Base-by-base conservation (phyloP, 2,888 invertebrate genomes). In the Bombylius discolor region DNA sequence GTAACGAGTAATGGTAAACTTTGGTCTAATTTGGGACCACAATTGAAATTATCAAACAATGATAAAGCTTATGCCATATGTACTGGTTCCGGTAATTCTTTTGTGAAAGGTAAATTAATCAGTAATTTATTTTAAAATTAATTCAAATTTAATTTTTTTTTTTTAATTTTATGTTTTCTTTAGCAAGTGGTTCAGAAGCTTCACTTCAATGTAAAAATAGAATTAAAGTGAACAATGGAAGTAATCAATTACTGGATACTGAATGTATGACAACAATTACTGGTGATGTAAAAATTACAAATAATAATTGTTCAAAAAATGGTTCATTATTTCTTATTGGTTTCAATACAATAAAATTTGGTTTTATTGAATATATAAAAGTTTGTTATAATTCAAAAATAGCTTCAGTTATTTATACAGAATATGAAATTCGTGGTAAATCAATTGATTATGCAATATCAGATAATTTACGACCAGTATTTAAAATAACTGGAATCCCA, bases 331-430 rank as follows among this genome's bases (percentile, higher is more conserved):
- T 52, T 4, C 13, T 49, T 51, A 52, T 58, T 47, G 58, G 56
- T 9, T 58, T 56, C 39, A 36, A 50, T 31, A 50, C 46, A 47
- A 12, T 12, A 12, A 32, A 46, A 32, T 51, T 51, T 14, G 47
- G 51, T 9, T 46, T 56, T 62, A 45, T 56, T 14, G 63, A 64
- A 32, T 57, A 70, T 53, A 67, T 73, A 51, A 62, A 67, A 58
- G 64, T 69, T 2, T 75, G 74, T 53, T 72, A 72, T 55, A 65
- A 72, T 56, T 62, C 59, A n/a, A 46, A 60, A 31, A 63, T 58
- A 13, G 73, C 69, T 42, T 62, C 63, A 13, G 63, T 67, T 7
- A 56, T 72, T 7, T 74, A 71, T 58, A 62, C 71, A 1, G 63
- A 66, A 36, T 72, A 74, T 61, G 57, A 55, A 3, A 56, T 75